Base-by-base conservation (phyloP, 2,113 vertebrate genomes). In the Hemichromis elongatus region DNA sequence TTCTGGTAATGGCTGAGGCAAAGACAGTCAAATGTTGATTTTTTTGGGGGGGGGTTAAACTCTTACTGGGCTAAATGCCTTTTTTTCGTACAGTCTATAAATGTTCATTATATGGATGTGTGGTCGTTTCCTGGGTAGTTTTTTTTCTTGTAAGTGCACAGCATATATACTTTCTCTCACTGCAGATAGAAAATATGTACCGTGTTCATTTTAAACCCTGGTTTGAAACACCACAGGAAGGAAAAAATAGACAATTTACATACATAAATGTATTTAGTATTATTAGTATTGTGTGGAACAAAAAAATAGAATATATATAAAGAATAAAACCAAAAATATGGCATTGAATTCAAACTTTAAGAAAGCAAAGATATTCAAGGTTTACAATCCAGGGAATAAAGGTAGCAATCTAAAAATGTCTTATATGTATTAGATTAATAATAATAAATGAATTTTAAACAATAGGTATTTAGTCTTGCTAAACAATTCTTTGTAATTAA, bases 201-300 rank as follows among this genome's bases (percentile, higher is more conserved):
- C 3, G 68, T 59, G 66, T 83, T 81, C 53, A 75, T 79, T 93
- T 91, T 91, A 88, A 90, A 28, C 73, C 56, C 16, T 5, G 26
- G 77, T 85, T 86, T 83, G 83, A 92, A 92, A 93, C 86, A 56
- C 84, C 86, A 87, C 70, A 61, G 79, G 79, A 35, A 82, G 82
- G 79, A 42, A 87, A 73, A 77, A 63, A 79, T 18, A 45, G 33
- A 7, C 47, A 30, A 1, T 42, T 80, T 82, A 86, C 40, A 77
- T 40, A 45, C 35, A 40, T 63, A 85, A 80, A 88, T 61, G 85
- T 40, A 81, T 86, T 18, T 8, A 55, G 24, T 35, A 40, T 90
- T 78, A 59, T 81, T 88, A 82, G 87, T n/a, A n/a, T n/a, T 5
- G 45, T 63, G 80, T 59, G 40, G 53, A 35, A 61, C 54, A 66